Conservation (phyloP, 1,140 invertebrate genomes). For the Hylaeus anthracinus region DNA sequence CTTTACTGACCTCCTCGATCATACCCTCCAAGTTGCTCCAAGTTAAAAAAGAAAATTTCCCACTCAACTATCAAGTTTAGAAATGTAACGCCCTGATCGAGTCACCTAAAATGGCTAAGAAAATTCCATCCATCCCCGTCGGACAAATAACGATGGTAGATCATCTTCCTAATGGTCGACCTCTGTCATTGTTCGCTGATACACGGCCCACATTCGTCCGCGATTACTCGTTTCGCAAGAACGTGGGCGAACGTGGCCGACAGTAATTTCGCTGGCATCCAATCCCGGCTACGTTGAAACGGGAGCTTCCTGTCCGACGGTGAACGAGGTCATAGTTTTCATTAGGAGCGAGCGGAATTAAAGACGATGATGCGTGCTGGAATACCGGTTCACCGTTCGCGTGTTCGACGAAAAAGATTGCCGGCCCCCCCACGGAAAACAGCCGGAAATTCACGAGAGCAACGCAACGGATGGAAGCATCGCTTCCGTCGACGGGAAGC, state of each 20-base stretch:
- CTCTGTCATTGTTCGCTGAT: neutral
- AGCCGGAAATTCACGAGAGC: neutral
- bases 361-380: neutral
- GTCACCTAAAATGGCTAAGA: neutral
- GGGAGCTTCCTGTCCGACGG: neutral
- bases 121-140: neutral
- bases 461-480: too few species aligned
- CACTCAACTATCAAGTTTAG: too few species aligned
- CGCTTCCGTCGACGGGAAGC: neutral
- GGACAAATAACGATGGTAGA: too few species aligned
- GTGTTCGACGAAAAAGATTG: neutral
- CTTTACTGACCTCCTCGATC: too few species aligned
- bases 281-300: neutral
- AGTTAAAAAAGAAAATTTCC: too few species aligned
- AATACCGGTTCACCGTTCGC: neutral
- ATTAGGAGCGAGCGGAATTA: slow-evolving; percentile 8
- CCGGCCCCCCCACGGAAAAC: neutral
- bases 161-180: neutral
- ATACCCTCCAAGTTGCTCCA: too few species aligned
- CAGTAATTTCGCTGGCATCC: slow-evolving; percentile 15
- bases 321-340: slow-evolving; percentile 17
- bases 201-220: neutral
- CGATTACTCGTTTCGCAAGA: neutral
- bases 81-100: too few species aligned
- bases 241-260: neutral